Conservation (phyloP, 2,797 vertebrate genomes). For the Pipistrellus nathusii region DNA sequence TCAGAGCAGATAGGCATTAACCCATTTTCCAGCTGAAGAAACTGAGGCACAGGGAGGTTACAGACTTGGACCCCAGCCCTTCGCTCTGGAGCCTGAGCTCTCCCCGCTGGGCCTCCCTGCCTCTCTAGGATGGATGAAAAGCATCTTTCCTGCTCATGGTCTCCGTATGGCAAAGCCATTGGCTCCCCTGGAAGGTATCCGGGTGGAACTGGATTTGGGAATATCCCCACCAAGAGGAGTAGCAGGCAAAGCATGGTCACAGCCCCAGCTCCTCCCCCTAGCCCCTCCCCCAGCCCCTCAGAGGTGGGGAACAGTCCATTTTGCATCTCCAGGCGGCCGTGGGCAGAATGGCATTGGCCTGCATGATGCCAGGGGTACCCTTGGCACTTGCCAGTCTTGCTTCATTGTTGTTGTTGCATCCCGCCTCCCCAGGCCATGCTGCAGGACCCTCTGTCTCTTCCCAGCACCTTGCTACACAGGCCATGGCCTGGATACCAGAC, state of each 20-base stretch:
- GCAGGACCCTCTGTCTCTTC: neutral
- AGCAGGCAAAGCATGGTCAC: accelerated
- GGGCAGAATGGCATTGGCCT: neutral
- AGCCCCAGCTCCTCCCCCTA: accelerated
- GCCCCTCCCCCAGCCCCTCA: accelerated
- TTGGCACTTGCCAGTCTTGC: neutral
- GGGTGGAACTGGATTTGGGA: neutral
- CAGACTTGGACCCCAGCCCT: neutral
- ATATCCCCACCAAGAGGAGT: neutral
- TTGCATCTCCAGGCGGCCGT: neutral
- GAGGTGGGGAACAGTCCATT: neutral
- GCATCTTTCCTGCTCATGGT: neutral
- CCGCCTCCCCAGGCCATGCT: neutral
- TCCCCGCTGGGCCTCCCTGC: accelerated
- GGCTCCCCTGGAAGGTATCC: neutral
- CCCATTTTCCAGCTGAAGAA: neutral
- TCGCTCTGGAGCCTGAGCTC: neutral
- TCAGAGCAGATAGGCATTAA: neutral
- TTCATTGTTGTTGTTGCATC: neutral
- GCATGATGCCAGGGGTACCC: neutral
- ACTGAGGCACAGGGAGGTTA: neutral
- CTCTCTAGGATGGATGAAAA: neutral
- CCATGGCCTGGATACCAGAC: neutral
- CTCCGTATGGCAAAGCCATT: neutral
- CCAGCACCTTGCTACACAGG: neutral